These are phyloP conservation scores for Oplegnathus fasciatus DNA, from an alignment of 2,113 vertebrate genomes.

Conservation along the genomic window DNA sequence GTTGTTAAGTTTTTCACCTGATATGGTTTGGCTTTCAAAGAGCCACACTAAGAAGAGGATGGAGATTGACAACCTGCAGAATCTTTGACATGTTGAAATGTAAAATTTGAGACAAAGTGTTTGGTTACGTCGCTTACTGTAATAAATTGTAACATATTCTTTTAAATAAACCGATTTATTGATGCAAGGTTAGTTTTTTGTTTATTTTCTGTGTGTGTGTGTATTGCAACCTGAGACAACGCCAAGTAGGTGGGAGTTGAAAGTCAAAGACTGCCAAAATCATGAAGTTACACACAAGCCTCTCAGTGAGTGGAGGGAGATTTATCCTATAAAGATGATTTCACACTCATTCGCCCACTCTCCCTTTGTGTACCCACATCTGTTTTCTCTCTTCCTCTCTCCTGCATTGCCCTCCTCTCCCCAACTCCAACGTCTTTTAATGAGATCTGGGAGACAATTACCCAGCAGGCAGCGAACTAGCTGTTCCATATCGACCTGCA, in stretches of 20 bases:
- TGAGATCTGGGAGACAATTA: constrained; percentile 78
- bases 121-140: constrained; percentile 90
- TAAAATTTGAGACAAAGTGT: constrained; percentile 62
- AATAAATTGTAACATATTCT: constrained; percentile 97
- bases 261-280: not conserved
- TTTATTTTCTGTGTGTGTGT: not conserved
- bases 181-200: constrained; percentile 71
- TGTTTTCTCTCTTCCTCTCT: constrained; percentile 16
- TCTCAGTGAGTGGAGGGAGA: not conserved
- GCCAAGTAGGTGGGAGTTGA: not conserved
- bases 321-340: constrained; percentile 35
- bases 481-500: constrained; percentile 64
- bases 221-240: not conserved
- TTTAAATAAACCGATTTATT: constrained; percentile 97
- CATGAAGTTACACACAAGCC: not conserved
- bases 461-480: constrained; percentile 50
- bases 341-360: not conserved
- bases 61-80: constrained; percentile 47
- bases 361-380: constrained; percentile 15
- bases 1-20: constrained; percentile 47
- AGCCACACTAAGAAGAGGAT: constrained; percentile 15
- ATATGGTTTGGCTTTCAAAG: constrained; percentile 29
- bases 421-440: constrained; percentile 56
- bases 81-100: constrained; percentile 68
- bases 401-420: not conserved